Evolutionary conservation across 2,888 invertebrate genomes (phyloP), one percentile per base, ranked within the genome.

Genomic region (Drosophila eohydei): DNA sequence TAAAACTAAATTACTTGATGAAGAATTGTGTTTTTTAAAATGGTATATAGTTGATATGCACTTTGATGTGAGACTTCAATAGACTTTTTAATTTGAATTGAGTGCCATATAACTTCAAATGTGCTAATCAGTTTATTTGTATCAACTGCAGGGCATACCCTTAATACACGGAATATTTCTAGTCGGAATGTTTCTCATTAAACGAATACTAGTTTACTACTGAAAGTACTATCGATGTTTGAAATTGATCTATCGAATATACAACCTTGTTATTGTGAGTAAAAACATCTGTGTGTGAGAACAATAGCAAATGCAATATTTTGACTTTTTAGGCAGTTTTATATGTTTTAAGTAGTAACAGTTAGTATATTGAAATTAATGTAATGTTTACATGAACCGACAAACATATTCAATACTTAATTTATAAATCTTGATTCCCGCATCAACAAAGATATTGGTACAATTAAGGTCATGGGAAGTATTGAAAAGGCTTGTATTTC

Each of bases 401-500:
- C 26, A 38, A 6, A 32, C 30, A 16, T 16, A 14, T 12, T 32
- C 30, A n/a, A n/a, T 43, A 11, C 36, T 3, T 43, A 48, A 46
- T 36, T 14, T 9, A 56, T 40, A n/a, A 28, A 6, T 40, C 34
- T 34, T 34, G 3, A 41, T n/a, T 46, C 16, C 16, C 28, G 12
- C 16, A n/a, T 16, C 28, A 51, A 43, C 41, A 50, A 30, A 50
- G 36, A 40, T 58, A 58, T 68, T 58, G 28, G 7, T 51, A 41
- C 48, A 61, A 34, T 40, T 36, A 46, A 63, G 30, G 34, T 46
- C 50, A 97, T 97, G 97, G 97, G 97, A 54, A 97, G 97, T 91
- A 95, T 96, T 87, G 96, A 96, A 85, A 95, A 95, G 93, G 97
- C 96, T 59, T 95, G 96, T 81, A 95, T 97, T 89, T 96, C 96